A percentile compares a stretch with the other conserved stretches of the same genome.
These are phyloP conservation scores for Ceratina australensis DNA, from an alignment of 1,140 invertebrate genomes.

Conservation along the genomic window DNA sequence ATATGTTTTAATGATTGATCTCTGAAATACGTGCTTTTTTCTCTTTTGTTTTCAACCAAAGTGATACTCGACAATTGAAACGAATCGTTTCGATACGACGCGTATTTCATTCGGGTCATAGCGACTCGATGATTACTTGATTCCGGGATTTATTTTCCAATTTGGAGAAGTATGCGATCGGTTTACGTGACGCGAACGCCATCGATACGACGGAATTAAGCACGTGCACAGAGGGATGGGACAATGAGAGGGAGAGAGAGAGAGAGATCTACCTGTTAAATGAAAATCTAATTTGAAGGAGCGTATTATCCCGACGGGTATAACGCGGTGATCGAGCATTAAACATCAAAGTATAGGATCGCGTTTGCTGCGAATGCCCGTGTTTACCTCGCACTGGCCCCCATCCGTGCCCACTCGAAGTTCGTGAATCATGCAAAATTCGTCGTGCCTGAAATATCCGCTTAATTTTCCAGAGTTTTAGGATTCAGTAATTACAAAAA, in stretches of 20 bases:
- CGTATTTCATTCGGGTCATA: background rate
- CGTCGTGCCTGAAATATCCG: too few species aligned
- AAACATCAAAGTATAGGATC: conserved; percentile 40
- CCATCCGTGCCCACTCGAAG: background rate
- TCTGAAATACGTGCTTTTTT: background rate
- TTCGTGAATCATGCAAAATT: conserved; percentile 39
- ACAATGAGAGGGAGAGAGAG: too few species aligned
- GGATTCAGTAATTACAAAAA: too few species aligned
- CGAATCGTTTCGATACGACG: background rate
- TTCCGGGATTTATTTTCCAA: conserved; percentile 63
- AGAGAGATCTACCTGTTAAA: conserved; percentile 9
- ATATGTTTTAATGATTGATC: background rate
- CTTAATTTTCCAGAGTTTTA: too few species aligned
- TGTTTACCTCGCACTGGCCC: background rate
- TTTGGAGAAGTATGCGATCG: conserved; percentile 41
- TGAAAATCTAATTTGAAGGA: conserved; percentile 43
- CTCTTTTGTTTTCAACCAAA: background rate
- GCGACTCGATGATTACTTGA: conserved; percentile 45
- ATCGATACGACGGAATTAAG: conserved; percentile 8
- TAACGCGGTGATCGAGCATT: conserved; percentile 7
- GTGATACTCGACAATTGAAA: background rate
- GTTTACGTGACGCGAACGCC: background rate
- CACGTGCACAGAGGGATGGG: background rate
- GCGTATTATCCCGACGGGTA: background rate
- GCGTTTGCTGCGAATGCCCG: background rate